Base-by-base conservation (phyloP, 2,888 invertebrate species). In the Lepetodrilus schrolli region DNA sequence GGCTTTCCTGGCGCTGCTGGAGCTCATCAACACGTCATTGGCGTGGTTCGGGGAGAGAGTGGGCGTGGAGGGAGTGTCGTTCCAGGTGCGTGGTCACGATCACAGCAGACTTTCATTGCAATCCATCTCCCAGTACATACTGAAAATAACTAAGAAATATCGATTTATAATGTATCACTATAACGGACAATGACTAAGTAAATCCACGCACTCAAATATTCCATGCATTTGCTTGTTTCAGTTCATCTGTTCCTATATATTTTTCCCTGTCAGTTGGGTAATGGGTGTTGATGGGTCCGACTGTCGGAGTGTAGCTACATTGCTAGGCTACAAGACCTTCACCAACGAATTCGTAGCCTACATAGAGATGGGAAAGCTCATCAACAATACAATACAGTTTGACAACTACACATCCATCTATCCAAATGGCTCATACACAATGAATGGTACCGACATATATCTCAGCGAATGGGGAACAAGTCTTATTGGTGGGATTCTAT, bases 321-420 rank as follows among this genome's bases (percentile, higher is more conserved):
- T 98, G 7, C 94, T 98, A 51, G 98, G 97, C 0, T 91, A 96
- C 21, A 98, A 98, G 92, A 95, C 95, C 0, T 94, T 96, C 20
- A 93, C 97, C 7, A 98, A 98, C 87, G 98, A 98, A 90, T 97
- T 98, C 88, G 95, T 96, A 0, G 98, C 97, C 0, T 98, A 96
- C 88, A 92, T 94, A 85, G 92, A 93, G 50, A 92, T 97, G 30
- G 78, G 81, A 17, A 76, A 66, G 10, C 76, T 82, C 50, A 84
- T 87, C 37, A 72, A 80, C 8, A 87, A 87, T 76, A 58, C 73
- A 13, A 43, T 74, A 13, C 51, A 21, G 0, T 74, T 81, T 38
- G 66, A 78, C 8, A 70, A 72, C 70, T 83, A 80, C 69, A 71
- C 68, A 13, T 20, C 13, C 5, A 66, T 34, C 2, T 49, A 70